These are phyloP conservation scores for Glaucomys volans DNA, from an alignment of 2,113 vertebrate species.

Conservation along the genomic window DNA sequence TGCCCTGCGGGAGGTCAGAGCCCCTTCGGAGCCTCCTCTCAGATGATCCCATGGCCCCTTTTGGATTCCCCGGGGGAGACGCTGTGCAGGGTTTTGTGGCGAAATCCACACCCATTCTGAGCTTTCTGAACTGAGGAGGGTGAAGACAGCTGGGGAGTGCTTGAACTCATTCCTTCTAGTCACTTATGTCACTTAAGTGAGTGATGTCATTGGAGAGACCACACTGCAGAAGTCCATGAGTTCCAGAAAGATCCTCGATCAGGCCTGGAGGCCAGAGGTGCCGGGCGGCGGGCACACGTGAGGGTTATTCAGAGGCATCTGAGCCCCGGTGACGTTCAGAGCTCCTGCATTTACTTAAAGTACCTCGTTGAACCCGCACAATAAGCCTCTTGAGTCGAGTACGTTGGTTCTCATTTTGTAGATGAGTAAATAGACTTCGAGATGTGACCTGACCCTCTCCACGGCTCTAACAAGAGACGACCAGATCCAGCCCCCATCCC, in stretches of 20 bases:
- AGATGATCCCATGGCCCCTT: background rate
- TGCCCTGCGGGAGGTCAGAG: background rate
- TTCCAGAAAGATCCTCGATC: background rate
- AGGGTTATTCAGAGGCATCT: background rate
- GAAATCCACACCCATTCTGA: background rate
- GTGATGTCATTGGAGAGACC: background rate
- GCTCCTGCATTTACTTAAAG: slow-evolving; percentile 44
- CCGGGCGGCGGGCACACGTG: background rate
- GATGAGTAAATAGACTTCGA: slow-evolving; percentile 12
- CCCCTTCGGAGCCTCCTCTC: background rate
- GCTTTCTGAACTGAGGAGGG: background rate
- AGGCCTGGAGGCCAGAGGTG: too few relatives aligned
- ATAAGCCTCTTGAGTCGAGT: background rate
- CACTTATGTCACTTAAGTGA: background rate
- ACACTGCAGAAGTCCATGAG: background rate
- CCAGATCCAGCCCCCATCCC: background rate
- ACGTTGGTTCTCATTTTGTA: background rate
- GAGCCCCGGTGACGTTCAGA: background rate
- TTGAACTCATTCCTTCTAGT: background rate
- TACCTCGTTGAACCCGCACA: background rate
- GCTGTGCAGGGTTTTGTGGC: background rate
- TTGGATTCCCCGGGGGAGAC: background rate
- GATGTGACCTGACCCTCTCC: background rate
- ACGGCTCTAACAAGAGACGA: background rate
- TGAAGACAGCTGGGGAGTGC: background rate